Conservation (phyloP, 2,113 vertebrate genomes). For the Archilochus colubris region DNA sequence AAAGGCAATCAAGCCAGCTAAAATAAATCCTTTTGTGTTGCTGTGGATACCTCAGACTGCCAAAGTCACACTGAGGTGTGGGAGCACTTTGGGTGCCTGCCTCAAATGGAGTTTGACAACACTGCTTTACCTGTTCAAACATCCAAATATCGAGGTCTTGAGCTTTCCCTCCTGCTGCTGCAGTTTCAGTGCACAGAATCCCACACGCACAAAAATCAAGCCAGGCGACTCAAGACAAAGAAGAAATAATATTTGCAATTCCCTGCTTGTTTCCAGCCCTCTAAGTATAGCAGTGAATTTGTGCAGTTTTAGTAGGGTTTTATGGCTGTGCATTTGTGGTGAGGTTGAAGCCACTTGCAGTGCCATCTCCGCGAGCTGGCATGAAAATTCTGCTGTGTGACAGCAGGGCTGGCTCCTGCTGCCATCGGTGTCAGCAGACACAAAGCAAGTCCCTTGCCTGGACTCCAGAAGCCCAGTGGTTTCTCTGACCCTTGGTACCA, state of each 20-base stretch:
- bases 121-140: not conserved
- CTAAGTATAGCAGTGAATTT: not conserved
- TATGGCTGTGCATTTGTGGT: not conserved
- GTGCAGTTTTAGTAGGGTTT: not conserved
- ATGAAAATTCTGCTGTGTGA: not conserved
- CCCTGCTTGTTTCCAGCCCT: not conserved
- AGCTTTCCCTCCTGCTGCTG: not conserved
- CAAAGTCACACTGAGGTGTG: not conserved
- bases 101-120: not conserved
- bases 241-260: not conserved
- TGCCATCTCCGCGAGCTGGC: not conserved
- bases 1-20: not conserved
- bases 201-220: not conserved
- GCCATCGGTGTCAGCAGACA: not conserved
- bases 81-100: not conserved
- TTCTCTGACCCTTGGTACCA: not conserved
- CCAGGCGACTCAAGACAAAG: not conserved
- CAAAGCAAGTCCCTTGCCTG: not conserved
- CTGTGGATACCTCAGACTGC: not conserved
- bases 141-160: not conserved
- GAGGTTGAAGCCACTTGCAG: accelerated
- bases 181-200: not conserved
- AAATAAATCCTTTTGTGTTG: not conserved
- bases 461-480: not conserved
- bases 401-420: not conserved